These are phyloP conservation scores for Trisateles emortualis DNA, from an alignment of 2,888 invertebrate genomes.

Conservation along the genomic window DNA sequence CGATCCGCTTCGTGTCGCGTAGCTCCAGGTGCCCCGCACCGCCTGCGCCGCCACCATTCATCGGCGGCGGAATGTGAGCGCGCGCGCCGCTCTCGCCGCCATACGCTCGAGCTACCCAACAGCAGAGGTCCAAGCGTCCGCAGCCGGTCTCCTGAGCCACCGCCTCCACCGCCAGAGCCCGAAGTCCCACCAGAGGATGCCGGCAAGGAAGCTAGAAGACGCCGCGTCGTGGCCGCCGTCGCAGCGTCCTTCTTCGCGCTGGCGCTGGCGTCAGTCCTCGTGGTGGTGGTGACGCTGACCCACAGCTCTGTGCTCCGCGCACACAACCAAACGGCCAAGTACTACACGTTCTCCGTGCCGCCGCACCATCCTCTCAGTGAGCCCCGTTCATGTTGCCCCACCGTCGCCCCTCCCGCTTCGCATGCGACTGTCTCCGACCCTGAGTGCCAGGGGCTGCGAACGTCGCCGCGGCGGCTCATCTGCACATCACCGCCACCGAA, in stretches of 20 bases:
- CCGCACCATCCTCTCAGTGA: constrained; percentile 88
- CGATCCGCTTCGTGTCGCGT: constrained; percentile 82
- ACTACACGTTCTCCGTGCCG: constrained; percentile 89
- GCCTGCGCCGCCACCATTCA: constrained; percentile 81
- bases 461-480: constrained; percentile 72
- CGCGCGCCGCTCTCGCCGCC: constrained; percentile 79
- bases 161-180: constrained; percentile 71
- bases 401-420: constrained; percentile 87
- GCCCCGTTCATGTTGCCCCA: constrained; percentile 87
- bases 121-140: constrained; percentile 81
- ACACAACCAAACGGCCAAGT: constrained; percentile 89
- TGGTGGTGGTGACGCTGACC: constrained; percentile 92
- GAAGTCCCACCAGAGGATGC: constrained; percentile 84
- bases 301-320: constrained; percentile 89
- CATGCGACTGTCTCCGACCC: constrained; percentile 87
- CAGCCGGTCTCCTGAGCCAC: constrained; percentile 79
- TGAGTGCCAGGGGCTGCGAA: constrained; percentile 85
- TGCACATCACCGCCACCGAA: constrained; percentile 69
- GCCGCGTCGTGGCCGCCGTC: constrained; percentile 90
- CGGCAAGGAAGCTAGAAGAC: constrained; percentile 89
- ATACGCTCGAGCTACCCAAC: constrained; percentile 78
- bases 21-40: constrained; percentile 78
- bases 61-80: constrained; percentile 83
- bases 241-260: constrained; percentile 91
- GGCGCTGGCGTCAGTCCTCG: constrained; percentile 90